Base-by-base conservation (phyloP, 2,113 vertebrate species). In the Morone chrysops region DNA sequence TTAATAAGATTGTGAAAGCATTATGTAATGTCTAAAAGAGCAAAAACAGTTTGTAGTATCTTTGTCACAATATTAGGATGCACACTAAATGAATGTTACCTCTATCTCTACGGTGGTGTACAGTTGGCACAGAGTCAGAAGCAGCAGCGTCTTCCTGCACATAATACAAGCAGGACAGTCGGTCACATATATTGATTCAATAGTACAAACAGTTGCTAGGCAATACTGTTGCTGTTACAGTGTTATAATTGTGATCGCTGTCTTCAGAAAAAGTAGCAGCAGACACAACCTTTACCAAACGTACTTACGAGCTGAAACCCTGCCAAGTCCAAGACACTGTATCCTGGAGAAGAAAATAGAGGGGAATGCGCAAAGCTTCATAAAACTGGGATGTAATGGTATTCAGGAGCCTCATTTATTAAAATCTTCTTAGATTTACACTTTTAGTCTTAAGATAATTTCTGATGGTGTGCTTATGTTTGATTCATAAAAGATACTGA, bases 301-400 rank as follows among this genome's bases (percentile, higher is more conserved):
- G 63, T 11, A 96, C 98, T 97, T 95, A 99, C 98, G 95, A 91
- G 66, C 92, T 95, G 76, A 96, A 97, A 10, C 98, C 98, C 87
- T 99, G 98, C 98, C 98, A 99, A 0, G 98, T 99, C 98, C 98
- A 99, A 48, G 98, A 97, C 86, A 99, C 97, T 2, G 97, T 99
- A 77, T 99, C 98, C 98, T 99, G 73, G 5, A 82, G 62, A 9
- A 22, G 41, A 70, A 50, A 41, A n/a, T 8, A 17, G 2, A 36
- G 8, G 4, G 36, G 14, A 66, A 40, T 10, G 54, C n/a, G 41
- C 25, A 38, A 47, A 68, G 13, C 20, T 20, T 70, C 36, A 50
- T 50, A 0, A 53, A 62, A 84, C 12, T 17, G 16, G 5, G 4
- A 65, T n/a, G 17, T 5, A 22, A 45, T 0, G 45, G 45, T 47